Conservation (phyloP, 2,888 invertebrate genomes). For the Eueremaeus valkanovi region DNA sequence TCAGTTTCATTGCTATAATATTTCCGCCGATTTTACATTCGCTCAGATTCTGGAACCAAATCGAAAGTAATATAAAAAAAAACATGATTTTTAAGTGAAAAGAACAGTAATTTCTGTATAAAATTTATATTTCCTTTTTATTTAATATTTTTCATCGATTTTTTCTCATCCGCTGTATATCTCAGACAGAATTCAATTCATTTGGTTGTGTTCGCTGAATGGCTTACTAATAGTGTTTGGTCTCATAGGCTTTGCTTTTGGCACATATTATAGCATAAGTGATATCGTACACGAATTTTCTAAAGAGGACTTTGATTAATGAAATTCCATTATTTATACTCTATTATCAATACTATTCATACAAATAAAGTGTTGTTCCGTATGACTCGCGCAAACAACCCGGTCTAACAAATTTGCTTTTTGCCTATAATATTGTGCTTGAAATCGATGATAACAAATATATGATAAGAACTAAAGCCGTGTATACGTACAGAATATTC, state of each 20-base stretch:
- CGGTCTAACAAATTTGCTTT: too few species aligned
- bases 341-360: too few species aligned
- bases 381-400: too few species aligned
- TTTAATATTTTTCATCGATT: not conserved
- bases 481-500: too few species aligned
- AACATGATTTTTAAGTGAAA: not conserved
- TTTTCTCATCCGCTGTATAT: not conserved
- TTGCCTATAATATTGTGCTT: too few species aligned
- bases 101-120: not conserved
- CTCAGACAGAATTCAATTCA: not conserved
- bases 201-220: slow-evolving; percentile 6
- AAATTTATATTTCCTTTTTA: not conserved
- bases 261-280: slow-evolving; percentile 37
- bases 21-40: slow-evolving; percentile 81
- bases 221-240: not conserved
- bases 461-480: too few species aligned
- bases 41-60: slow-evolving; percentile 73
- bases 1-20: slow-evolving; percentile 68
- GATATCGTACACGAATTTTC: slow-evolving; percentile 27
- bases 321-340: too few species aligned
- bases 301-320: not conserved
- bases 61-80: slow-evolving; percentile 34
- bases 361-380: not conserved
- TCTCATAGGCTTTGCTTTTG: slow-evolving; percentile 23
- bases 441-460: too few species aligned